Percentiles rank a stretch among this genome's conserved stretches.
These are phyloP conservation scores for Montipora foliosa DNA, from an alignment of 64 coral and sea anemone genomes.

Conservation along the genomic window DNA sequence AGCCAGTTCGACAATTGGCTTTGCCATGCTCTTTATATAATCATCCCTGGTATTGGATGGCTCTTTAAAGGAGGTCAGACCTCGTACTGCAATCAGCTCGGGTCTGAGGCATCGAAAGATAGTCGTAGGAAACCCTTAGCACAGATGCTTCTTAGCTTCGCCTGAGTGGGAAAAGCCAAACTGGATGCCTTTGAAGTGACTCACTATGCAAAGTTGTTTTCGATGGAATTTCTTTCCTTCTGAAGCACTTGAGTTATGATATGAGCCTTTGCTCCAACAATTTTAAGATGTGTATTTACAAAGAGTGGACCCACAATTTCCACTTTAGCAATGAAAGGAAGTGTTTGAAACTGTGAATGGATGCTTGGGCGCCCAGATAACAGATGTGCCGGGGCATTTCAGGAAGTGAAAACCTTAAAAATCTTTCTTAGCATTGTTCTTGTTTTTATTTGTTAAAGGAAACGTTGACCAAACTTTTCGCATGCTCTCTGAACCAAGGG, in stretches of 20 bases:
- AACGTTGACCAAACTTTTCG: not conserved
- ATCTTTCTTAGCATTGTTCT: not conserved
- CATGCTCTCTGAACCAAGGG: not conserved
- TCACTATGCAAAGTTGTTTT: slow-evolving; percentile 13
- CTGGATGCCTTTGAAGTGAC: not conserved
- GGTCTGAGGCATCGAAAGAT: not conserved
- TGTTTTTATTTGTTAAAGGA: not conserved
- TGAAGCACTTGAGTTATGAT: not conserved
- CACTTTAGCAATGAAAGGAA: not conserved
- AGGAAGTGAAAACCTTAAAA: slow-evolving; percentile 38
- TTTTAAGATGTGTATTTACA: not conserved
- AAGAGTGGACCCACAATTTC: not conserved
- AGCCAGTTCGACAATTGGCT: not conserved
- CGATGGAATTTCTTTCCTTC: slow-evolving; percentile 5
- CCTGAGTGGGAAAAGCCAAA: not conserved
- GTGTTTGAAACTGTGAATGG: slow-evolving; percentile 38
- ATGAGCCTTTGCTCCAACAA: not conserved
- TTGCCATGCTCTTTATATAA: slow-evolving; percentile 23
- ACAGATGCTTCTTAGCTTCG: not conserved
- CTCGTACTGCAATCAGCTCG: not conserved
- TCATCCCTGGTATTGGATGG: slow-evolving; percentile 1
- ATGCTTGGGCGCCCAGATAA: slow-evolving; percentile 15
- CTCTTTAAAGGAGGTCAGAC: not conserved
- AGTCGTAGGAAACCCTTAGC: no score
- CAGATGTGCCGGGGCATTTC: not conserved